These are phyloP conservation scores for Parasteatoda lunata DNA, from an alignment of 2,888 invertebrate genomes.

Conservation along the genomic window DNA sequence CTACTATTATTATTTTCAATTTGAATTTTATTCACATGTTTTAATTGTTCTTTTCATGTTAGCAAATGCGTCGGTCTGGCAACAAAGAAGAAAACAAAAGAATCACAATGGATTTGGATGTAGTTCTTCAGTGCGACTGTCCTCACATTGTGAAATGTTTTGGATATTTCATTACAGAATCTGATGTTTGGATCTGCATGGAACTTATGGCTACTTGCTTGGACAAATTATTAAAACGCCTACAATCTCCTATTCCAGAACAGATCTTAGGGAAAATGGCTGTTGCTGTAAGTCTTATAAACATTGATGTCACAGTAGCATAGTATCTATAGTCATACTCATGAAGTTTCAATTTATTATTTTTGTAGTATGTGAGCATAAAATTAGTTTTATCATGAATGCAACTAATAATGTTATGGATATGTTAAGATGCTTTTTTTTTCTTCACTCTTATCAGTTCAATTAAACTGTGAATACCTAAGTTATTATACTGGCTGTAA, in stretches of 20 bases:
- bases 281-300: slow-evolving; percentile 83
- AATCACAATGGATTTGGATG: slow-evolving; percentile 98
- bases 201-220: slow-evolving; percentile 99
- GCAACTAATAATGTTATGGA: too few relatives aligned
- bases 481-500: too few relatives aligned
- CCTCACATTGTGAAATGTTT: slow-evolving; percentile 97
- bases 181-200: slow-evolving; percentile 98
- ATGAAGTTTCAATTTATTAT: too few relatives aligned
- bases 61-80: slow-evolving; percentile 97
- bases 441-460: not conserved
- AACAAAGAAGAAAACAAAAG: slow-evolving; percentile 98
- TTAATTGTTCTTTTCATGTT: slow-evolving; percentile 70
- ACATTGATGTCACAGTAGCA: too few relatives aligned
- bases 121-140: slow-evolving; percentile 97
- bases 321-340: too few relatives aligned
- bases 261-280: slow-evolving; percentile 96
- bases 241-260: slow-evolving; percentile 94
- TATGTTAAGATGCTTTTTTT: too few relatives aligned
- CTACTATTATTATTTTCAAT: too few relatives aligned
- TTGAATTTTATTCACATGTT: not conserved
- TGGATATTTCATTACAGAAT: slow-evolving; percentile 94
- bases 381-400: too few relatives aligned
- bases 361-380: too few relatives aligned
- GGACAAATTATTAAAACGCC: slow-evolving; percentile 92
- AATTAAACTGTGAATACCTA: not conserved